phyloP scores from a whole-genome alignment of 2,888 invertebrate species.

The Eustalomyia histrio region DNA sequence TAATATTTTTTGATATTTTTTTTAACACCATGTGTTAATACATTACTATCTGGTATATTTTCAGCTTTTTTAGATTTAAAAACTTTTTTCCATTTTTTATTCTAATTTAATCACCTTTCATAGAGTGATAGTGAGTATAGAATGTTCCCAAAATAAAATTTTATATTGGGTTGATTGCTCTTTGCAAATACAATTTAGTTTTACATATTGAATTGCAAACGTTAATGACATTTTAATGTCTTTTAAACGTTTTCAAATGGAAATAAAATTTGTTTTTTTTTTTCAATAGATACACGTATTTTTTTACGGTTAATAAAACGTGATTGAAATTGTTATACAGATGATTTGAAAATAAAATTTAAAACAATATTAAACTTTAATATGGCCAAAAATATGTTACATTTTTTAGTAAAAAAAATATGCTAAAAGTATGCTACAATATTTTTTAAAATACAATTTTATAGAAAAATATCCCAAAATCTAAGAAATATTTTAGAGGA shows the following conservation, averaged over 20 bases:
- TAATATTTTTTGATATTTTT: too few relatives aligned
- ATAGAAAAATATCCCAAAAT: too few relatives aligned
- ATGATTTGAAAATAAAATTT: background rate
- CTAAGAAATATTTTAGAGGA: too few relatives aligned
- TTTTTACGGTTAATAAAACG: background rate
- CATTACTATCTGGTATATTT: background rate
- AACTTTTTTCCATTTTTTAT: background rate
- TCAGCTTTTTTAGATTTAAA: background rate
- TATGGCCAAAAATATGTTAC: background rate
- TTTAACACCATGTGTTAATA: background rate
- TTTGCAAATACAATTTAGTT: conserved; percentile 17
- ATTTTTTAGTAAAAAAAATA: too few relatives aligned
- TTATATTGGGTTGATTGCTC: conserved; percentile 29
- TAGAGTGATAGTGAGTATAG: background rate
- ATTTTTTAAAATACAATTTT: too few relatives aligned
- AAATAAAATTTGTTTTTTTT: conserved; percentile 12
- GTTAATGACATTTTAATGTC: conserved; percentile 58
- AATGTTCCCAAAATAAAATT: conserved; percentile 26
- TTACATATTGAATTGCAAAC: conserved; percentile 11
- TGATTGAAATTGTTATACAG: too few relatives aligned
- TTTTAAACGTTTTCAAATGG: conserved; percentile 21
- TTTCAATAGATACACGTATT: conserved; percentile 14
- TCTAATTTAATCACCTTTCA: background rate
- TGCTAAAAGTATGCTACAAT: too few relatives aligned
- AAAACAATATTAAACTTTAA: too few relatives aligned